phyloP scores from a whole-genome alignment of 2,113 vertebrate species.

The Colinus virginianus region DNA sequence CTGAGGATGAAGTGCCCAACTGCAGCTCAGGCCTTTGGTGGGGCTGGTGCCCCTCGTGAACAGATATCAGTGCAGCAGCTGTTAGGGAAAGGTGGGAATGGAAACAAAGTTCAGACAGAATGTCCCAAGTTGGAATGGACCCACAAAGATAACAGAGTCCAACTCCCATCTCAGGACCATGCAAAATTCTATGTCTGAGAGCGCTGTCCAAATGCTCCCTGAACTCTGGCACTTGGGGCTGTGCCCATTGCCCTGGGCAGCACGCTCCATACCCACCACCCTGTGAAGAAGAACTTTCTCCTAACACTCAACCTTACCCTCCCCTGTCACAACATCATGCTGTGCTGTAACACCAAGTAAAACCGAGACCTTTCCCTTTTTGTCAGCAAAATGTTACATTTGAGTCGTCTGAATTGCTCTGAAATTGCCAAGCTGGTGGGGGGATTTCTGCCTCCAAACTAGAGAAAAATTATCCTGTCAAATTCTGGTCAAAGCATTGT shows the following conservation, averaged over 20 bases:
- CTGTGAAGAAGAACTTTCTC: not conserved
- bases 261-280: not conserved
- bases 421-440: not conserved
- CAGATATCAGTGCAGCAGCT: not conserved
- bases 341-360: not conserved
- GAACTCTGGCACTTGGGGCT: not conserved
- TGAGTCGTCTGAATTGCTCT: not conserved
- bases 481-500: not conserved
- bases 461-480: not conserved
- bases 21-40: fast-evolving
- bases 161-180: not conserved
- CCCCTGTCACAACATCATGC: too few relatives aligned
- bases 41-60: fast-evolving
- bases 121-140: not conserved
- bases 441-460: not conserved
- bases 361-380: not conserved
- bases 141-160: not conserved
- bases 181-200: not conserved
- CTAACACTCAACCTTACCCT: not conserved
- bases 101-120: not conserved
- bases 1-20: fast-evolving
- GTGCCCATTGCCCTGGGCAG: not conserved
- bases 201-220: not conserved
- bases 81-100: not conserved
- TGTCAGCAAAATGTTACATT: not conserved